Percentiles rank a stretch among this genome's conserved stretches.
These are phyloP conservation scores for Hexactinellida sp. DNA, from an alignment of 37 sponge, comb jelly and placozoan genomes.

Conservation along the genomic window DNA sequence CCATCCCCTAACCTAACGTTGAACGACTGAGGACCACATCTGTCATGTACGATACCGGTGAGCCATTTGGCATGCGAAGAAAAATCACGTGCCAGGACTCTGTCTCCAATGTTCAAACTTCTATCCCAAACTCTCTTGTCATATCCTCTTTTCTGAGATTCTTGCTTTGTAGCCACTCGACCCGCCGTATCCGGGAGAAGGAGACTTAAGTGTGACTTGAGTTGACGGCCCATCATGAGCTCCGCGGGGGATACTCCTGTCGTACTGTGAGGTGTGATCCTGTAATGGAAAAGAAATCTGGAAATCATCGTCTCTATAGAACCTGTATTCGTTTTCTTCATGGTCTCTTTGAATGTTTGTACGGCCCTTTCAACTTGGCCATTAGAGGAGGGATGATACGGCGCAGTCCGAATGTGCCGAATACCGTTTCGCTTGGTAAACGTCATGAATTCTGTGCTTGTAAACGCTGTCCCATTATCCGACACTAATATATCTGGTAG, in stretches of 20 bases:
- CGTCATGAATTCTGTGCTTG: conserved; percentile 12
- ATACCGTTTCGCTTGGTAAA: no score
- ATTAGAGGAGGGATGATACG: no score
- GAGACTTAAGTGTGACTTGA: neutral
- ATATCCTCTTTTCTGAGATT: neutral
- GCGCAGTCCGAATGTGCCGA: no score
- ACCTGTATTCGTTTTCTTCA: neutral
- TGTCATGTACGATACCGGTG: neutral
- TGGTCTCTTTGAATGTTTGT: conserved; percentile 1
- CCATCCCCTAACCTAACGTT: neutral
- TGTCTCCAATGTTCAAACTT: neutral
- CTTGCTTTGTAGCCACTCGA: neutral
- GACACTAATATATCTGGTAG: neutral
- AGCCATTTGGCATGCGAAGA: neutral
- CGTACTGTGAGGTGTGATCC: no score
- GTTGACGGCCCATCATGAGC: conserved; percentile 16
- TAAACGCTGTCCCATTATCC: conserved; percentile 18
- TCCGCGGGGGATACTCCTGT: conserved; percentile 1
- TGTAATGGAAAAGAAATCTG: conserved; percentile 17
- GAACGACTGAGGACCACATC: neutral
- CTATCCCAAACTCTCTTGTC: neutral
- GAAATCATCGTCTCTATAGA: no score
- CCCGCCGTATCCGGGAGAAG: neutral
- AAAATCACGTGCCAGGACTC: neutral
- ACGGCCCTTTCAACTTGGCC: no score